These are phyloP conservation scores for Odontophorus gujanensis DNA, from an alignment of 2,113 vertebrate species.

Conservation along the genomic window DNA sequence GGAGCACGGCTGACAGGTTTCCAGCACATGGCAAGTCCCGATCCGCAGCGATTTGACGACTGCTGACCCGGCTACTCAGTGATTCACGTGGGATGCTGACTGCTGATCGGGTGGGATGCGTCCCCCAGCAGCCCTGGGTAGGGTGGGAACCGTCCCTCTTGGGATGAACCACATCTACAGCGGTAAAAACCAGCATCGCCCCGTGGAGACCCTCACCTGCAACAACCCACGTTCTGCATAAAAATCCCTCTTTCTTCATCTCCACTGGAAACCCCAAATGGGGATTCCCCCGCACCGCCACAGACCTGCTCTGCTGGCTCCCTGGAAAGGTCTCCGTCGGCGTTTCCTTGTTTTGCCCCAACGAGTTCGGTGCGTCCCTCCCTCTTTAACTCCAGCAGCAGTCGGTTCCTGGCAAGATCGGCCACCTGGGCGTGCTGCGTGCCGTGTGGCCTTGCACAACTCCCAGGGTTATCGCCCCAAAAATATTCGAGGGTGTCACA, in stretches of 20 bases:
- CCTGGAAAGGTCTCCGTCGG: fast-evolving
- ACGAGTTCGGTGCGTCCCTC: background rate
- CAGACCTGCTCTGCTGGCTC: fast-evolving
- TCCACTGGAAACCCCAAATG: background rate
- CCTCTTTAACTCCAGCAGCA: background rate
- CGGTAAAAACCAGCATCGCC: background rate
- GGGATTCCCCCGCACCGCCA: fast-evolving
- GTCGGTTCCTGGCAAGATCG: background rate
- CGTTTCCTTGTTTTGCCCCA: background rate
- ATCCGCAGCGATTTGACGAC: background rate
- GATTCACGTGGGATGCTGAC: too few relatives aligned
- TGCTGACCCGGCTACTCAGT: background rate
- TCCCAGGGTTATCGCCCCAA: fast-evolving
- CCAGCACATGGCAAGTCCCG: fast-evolving
- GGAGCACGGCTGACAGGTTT: fast-evolving
- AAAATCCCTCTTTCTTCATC: background rate
- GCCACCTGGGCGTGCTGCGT: background rate
- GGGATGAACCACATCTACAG: fast-evolving
- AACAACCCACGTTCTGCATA: fast-evolving
- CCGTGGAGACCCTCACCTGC: background rate
- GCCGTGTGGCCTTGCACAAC: slow-evolving; percentile 30
- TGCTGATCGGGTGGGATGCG: fast-evolving
- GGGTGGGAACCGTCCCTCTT: background rate
- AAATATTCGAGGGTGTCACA: background rate
- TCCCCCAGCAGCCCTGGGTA: fast-evolving